Evolutionary conservation across 2,797 vertebrate genomes (phyloP), one percentile per base, ranked within the genome.

Genomic region (Gila robusta): DNA sequence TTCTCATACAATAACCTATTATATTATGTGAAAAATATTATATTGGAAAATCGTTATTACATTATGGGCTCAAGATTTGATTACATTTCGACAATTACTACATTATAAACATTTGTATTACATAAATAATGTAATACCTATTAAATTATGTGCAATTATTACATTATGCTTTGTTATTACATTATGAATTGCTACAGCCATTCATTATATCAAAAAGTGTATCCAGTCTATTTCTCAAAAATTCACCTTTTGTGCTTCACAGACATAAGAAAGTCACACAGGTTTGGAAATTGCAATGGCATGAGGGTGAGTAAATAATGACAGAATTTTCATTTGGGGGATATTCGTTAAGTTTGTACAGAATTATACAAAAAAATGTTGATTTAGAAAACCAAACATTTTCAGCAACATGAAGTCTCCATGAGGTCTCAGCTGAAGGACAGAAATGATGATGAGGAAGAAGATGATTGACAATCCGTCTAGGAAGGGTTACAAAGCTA

Each of bases 351-450:
- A 26, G 23, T 26, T 44, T 72, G 39, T 16, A 26, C 6, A 44
- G 39, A 26, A 44, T 8, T 26, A 41, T 6, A 44, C 32, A 41
- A n/a, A 4, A 41, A 3, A 14, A n/a, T 3, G 2, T 70, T 21
- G 19, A 23, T 4, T 69, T 69, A 11, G 67, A 19, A 41, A 41
- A 41, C 21, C 69, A n/a, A 71, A n/a, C 69, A n/a, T 7, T 71
- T 71, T 71, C 23, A 71, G 39, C 69, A 71, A 16, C 69, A 44
- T n/a, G 3, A 71, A 44, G 69, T 71, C 37, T 70, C 37, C 67
- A 70, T 52, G 37, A 5, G 14, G 11, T 26, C 70, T 72, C 8
- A 26, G 37, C 39, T n/a, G 26, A 26, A 44, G 5, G n/a, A n/a
- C n/a, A 62, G 4, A 26, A 44, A n/a, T 39, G 1, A 11, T 21